These are phyloP conservation scores for Drosophila colorata DNA, from an alignment of 2,888 invertebrate species.

Conservation along the genomic window DNA sequence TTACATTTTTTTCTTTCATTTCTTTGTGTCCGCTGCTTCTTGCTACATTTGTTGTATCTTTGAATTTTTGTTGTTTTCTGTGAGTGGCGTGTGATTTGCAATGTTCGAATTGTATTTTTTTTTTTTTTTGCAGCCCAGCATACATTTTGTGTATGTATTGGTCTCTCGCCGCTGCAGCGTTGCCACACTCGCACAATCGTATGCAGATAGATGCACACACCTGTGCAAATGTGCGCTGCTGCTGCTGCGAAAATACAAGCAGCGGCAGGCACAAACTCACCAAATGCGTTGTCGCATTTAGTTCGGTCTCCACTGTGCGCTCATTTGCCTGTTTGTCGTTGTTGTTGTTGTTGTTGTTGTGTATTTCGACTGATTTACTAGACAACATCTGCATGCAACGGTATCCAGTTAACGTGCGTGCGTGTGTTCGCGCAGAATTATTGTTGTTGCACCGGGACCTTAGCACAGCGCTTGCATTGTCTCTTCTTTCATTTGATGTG, in stretches of 20 bases:
- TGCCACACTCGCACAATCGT: constrained; percentile 64
- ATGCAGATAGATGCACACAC: constrained; percentile 71
- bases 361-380: too few species aligned
- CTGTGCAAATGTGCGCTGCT: constrained; percentile 62
- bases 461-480: constrained; percentile 41
- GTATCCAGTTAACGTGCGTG: constrained; percentile 41
- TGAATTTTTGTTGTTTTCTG: constrained; percentile 29
- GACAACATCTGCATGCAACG: constrained; percentile 59
- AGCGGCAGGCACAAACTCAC: constrained; percentile 13
- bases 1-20: constrained; percentile 59
- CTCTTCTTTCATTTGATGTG: constrained; percentile 67
- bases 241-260: constrained; percentile 28
- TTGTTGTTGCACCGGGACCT: constrained; percentile 20
- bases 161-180: constrained; percentile 74
- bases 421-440: constrained; percentile 37
- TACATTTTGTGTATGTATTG: constrained; percentile 78
- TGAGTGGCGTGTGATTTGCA: constrained; percentile 59
- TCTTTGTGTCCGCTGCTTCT: constrained; percentile 57
- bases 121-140: constrained; percentile 61
- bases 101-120: constrained; percentile 31
- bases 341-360: constrained; percentile 29
- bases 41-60: constrained; percentile 38
- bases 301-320: constrained; percentile 42
- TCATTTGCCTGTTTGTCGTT: constrained; percentile 34
- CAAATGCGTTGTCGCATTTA: constrained; percentile 40